Percentiles rank a stretch among this genome's conserved stretches.
Evolutionary conservation across 1,140 invertebrate species (phyloP).

Genomic region (Philopotamus ludificatus): DNA sequence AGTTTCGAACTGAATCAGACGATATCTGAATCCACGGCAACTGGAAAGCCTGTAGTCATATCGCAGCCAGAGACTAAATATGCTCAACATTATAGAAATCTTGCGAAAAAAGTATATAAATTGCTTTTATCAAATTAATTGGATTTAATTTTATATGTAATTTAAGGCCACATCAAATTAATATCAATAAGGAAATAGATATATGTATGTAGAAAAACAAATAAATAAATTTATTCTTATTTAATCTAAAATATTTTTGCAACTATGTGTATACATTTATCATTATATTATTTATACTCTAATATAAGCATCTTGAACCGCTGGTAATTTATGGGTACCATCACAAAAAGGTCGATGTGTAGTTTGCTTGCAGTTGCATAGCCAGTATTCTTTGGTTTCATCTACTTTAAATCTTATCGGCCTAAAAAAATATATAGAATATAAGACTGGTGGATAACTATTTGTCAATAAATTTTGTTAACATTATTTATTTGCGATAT

Average conservation of each 20-base stretch:
- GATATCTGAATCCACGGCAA: slow-evolving; percentile 71
- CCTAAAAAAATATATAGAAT: slow-evolving; percentile 47
- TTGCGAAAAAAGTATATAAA: slow-evolving; percentile 57
- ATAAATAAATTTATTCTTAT: neutral
- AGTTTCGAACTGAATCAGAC: slow-evolving; percentile 73
- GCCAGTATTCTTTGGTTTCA: slow-evolving; percentile 92
- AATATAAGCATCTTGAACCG: slow-evolving; percentile 57
- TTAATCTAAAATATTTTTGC: no score
- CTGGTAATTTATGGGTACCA: slow-evolving; percentile 81
- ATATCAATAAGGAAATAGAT: no score
- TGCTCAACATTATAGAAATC: slow-evolving; percentile 58
- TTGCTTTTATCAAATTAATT: slow-evolving; percentile 38
- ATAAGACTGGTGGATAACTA: neutral
- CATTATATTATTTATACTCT: slow-evolving; percentile 36
- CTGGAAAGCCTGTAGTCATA: slow-evolving; percentile 75
- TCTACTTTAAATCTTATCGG: slow-evolving; percentile 83
- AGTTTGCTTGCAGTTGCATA: slow-evolving; percentile 98
- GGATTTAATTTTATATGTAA: neutral
- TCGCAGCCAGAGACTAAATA: slow-evolving; percentile 62
- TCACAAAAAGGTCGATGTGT: slow-evolving; percentile 95
- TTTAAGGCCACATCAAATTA: neutral
- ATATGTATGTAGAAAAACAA: no score
- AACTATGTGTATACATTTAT: no score
- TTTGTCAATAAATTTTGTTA: neutral
- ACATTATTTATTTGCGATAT: neutral